Conservation (phyloP, 2,888 invertebrate genomes). For the Lasioglossum calceatum region DNA sequence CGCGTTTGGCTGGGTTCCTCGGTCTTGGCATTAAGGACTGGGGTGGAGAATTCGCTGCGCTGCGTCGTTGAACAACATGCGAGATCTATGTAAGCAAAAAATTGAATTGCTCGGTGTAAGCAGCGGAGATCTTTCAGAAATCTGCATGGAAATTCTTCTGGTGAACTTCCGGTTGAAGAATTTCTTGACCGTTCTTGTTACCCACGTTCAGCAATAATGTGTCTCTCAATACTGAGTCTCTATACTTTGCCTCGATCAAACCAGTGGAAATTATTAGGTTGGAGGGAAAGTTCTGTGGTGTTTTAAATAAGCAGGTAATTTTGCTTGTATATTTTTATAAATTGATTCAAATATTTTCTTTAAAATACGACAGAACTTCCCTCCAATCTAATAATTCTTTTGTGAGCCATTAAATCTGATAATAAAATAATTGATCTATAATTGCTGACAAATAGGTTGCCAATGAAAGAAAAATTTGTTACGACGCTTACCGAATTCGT, state of each 20-base stretch:
- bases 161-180: background rate
- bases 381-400: too few relatives aligned
- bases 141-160: background rate
- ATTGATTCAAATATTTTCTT: too few relatives aligned
- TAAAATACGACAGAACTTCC: too few relatives aligned
- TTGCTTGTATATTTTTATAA: too few relatives aligned
- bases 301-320: too few relatives aligned
- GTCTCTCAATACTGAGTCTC: too few relatives aligned
- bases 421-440: background rate
- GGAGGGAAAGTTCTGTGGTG: too few relatives aligned
- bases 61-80: background rate
- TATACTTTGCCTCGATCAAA: background rate
- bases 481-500: too few relatives aligned
- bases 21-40: slow-evolving; percentile 18
- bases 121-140: background rate
- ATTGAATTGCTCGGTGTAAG: background rate
- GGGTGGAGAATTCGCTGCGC: background rate
- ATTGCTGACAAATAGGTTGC: background rate
- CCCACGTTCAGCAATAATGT: background rate
- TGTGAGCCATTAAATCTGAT: background rate
- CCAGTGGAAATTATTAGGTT: background rate
- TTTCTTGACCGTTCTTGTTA: background rate
- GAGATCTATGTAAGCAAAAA: background rate
- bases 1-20: slow-evolving; percentile 41
- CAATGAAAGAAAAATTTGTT: too few relatives aligned